Evolutionary conservation across 2,113 vertebrate species (phyloP), one percentile per base, ranked within the genome.

Genomic region (Neolamprologus hecqui): DNA sequence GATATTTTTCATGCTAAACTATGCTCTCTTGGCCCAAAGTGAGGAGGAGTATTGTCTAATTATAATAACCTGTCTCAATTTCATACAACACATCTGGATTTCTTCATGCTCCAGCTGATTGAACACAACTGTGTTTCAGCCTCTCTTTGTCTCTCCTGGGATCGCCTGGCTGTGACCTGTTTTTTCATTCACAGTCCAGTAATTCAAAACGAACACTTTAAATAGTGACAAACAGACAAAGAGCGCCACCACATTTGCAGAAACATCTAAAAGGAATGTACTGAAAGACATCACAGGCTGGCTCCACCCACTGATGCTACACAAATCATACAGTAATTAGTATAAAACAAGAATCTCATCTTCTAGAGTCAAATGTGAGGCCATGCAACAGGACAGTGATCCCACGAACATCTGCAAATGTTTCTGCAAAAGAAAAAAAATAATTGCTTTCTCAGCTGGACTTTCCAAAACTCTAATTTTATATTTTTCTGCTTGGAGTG

Each of bases 151-250:
- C 35, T 54, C 75, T 82, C 75, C 55, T 57, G 84, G 51, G 75
- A 73, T 79, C 2, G 8, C 54, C 37, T 40, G 26, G 15, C 87
- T 49, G 53, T 65, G 73, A 51, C 73, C 51, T 65, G 45, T 8
- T 85, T 87, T 87, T 75, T 35, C 9, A 79, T 40, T 83, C 58
- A 75, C 63, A 89, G 54, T 79, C 79, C 57, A 86, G 28, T 51
- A 35, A 13, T 33, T 84, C 11, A 49, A 79, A 83, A 75, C 3
- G 21, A 77, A 53, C 28, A 23, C 60, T 73, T 81, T 26, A 57
- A 35, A 57, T 31, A 49, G 68, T 4, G 28, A 60, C 3, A 23
- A 73, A 5, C 21, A 79, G 19, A 49, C 13, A 33, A 45, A 77
- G 37, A 55, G 84, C 5, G 2, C 6, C 63, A 37, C 60, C 70